phyloP scores from a whole-genome alignment of 1,140 invertebrate species.

The Drosophila ercepeae region DNA sequence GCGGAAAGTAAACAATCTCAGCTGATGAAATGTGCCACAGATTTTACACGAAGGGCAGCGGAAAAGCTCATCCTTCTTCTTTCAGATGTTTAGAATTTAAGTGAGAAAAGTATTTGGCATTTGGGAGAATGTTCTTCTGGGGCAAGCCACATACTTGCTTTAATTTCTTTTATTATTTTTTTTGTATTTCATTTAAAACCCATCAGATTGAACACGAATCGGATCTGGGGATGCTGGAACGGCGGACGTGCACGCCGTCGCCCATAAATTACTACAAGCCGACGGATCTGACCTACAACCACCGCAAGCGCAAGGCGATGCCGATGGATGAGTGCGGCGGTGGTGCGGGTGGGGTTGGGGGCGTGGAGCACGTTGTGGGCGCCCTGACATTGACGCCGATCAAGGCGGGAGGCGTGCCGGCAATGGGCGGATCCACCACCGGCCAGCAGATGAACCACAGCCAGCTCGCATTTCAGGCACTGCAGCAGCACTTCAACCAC shows the following conservation, averaged over 20 bases:
- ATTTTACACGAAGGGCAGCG: slow-evolving; percentile 1
- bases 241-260: slow-evolving; percentile 68
- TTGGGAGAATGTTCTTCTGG: too few species aligned
- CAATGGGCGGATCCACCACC: slow-evolving; percentile 7
- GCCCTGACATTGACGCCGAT: slow-evolving; percentile 72
- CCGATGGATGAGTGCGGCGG: slow-evolving; percentile 59
- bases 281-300: slow-evolving; percentile 69
- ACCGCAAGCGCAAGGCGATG: slow-evolving; percentile 64
- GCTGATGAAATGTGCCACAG: slow-evolving; percentile 23
- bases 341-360: slow-evolving; percentile 13
- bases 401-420: slow-evolving; percentile 36
- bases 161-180: not conserved
- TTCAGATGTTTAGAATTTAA: not conserved
- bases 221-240: slow-evolving; percentile 72
- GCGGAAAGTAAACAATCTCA: slow-evolving; percentile 20
- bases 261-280: slow-evolving; percentile 68
- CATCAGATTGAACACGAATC: slow-evolving; percentile 73
- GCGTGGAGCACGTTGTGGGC: slow-evolving; percentile 57
- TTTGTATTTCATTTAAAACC: not conserved
- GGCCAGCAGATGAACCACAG: slow-evolving; percentile 63
- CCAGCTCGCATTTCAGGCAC: slow-evolving; percentile 73
- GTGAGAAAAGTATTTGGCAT: not conserved
- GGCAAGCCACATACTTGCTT: slow-evolving; percentile 1
- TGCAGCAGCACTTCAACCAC: slow-evolving; percentile 72
- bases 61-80: slow-evolving; percentile 5